Evolutionary conservation across 1,140 invertebrate genomes (phyloP).

Genomic region (Palaemon carinicauda): DNA sequence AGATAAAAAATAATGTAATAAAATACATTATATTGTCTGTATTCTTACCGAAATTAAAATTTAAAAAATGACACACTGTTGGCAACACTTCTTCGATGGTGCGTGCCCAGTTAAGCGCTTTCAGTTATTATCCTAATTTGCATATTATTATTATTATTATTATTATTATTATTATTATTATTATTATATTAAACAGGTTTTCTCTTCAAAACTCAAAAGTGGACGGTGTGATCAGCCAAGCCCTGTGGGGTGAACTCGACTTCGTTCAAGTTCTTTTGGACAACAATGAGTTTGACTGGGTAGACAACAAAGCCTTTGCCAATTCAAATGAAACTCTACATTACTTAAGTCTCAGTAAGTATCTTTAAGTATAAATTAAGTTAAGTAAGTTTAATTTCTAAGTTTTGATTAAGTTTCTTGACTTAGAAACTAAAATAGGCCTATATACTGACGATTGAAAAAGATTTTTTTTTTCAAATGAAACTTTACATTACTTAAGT

Average conservation of each 20-base stretch:
- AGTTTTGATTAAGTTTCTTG: too few relatives aligned
- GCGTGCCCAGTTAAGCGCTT: too few relatives aligned
- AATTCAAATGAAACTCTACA: neutral
- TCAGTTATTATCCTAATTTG: neutral
- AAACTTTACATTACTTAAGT: neutral
- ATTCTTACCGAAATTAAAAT: too few relatives aligned
- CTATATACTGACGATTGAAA: too few relatives aligned
- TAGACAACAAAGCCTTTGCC: neutral
- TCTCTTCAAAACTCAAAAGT: neutral
- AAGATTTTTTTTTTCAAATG: too few relatives aligned
- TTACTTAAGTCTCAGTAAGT: neutral
- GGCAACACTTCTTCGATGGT: too few relatives aligned
- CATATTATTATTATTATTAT: slow-evolving; percentile 11
- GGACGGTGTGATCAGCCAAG: neutral
- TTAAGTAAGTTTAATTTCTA: too few relatives aligned
- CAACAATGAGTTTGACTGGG: neutral
- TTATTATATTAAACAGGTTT: neutral
- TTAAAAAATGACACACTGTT: too few relatives aligned
- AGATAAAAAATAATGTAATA: too few relatives aligned
- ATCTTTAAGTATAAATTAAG: too few relatives aligned
- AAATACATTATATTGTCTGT: too few relatives aligned
- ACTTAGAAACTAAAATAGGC: too few relatives aligned
- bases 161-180: slow-evolving; percentile 18
- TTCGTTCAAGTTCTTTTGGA: neutral
- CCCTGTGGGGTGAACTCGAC: neutral